These are phyloP conservation scores for Sapajus apella DNA, from an alignment of 2,113 vertebrate species.

Conservation along the genomic window DNA sequence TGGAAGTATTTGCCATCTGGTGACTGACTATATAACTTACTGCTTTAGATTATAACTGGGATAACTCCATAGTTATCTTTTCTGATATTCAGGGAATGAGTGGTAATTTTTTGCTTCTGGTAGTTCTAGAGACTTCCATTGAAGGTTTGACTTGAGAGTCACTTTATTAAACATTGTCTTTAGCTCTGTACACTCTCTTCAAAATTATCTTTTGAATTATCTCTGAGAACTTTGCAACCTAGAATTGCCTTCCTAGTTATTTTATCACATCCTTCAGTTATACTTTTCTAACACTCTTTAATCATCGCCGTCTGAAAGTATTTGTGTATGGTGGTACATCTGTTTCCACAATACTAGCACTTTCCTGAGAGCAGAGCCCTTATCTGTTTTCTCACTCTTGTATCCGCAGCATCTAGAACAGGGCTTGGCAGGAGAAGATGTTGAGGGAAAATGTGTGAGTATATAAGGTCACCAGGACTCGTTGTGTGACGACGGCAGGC, in stretches of 20 bases:
- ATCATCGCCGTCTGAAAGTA: not conserved
- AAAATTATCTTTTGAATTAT: not conserved
- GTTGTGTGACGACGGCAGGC: not conserved
- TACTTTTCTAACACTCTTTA: not conserved
- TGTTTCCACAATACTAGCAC: not conserved
- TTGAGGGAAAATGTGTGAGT: not conserved
- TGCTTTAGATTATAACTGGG: slow-evolving; percentile 6
- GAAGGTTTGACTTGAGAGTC: not conserved
- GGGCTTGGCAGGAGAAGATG: not conserved
- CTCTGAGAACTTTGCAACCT: not conserved
- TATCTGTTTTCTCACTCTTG: not conserved
- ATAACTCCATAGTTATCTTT: not conserved
- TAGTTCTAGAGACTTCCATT: slow-evolving; percentile 41
- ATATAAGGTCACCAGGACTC: not conserved
- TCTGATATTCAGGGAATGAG: not conserved
- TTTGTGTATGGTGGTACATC: not conserved
- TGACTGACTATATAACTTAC: not conserved
- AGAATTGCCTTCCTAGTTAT: not conserved
- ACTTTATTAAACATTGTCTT: slow-evolving; percentile 29
- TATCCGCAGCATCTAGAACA: not conserved
- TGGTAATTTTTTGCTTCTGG: slow-evolving; percentile 35
- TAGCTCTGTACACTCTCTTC: not conserved
- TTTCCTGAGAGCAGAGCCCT: not conserved
- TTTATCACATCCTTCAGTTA: not conserved
- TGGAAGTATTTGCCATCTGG: not conserved